Evolutionary conservation across 2,113 vertebrate genomes (phyloP).

Genomic region (Coryphaenoides rupestris): DNA sequence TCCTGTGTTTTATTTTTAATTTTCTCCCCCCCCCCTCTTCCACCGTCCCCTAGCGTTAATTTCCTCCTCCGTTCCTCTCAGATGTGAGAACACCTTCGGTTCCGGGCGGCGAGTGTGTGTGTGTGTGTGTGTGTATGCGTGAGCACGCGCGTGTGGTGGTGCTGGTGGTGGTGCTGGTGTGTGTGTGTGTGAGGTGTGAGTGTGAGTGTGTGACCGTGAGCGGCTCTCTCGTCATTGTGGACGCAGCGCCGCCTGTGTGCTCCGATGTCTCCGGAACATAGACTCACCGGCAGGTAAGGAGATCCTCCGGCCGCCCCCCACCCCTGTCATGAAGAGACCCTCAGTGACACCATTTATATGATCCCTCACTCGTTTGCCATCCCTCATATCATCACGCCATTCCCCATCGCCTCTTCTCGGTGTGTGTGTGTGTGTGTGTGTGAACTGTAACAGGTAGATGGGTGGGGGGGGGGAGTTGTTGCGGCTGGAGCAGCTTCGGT

Average conservation of each 20-base stretch:
- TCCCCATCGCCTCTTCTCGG: not conserved
- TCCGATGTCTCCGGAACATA: slow-evolving; percentile 72
- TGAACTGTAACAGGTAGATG: slow-evolving; percentile 58
- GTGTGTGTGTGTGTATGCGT: not conserved
- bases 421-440: slow-evolving; percentile 8
- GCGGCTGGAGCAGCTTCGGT: slow-evolving; percentile 45
- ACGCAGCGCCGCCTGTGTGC: slow-evolving; percentile 61
- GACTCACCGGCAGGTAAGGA: slow-evolving; percentile 71
- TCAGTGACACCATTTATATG: not conserved
- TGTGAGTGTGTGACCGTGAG: slow-evolving; percentile 37
- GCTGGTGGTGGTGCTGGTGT: not conserved
- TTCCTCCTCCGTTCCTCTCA: slow-evolving; percentile 31
- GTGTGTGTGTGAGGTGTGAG: slow-evolving; percentile 28
- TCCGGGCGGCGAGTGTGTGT: not conserved
- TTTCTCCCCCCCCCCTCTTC: not conserved
- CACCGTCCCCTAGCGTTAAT: not conserved
- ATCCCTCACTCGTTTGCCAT: not conserved
- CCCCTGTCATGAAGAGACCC: not conserved
- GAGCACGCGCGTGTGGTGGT: too few relatives aligned
- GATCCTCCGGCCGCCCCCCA: slow-evolving; percentile 25
- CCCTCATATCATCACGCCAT: not conserved
- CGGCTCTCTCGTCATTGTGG: slow-evolving; percentile 60
- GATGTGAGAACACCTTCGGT: slow-evolving; percentile 54
- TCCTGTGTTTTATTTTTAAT: slow-evolving; percentile 26
- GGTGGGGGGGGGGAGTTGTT: slow-evolving; percentile 64